Conservation (phyloP, 2,113 vertebrate genomes). For the Pleuronectes platessa region DNA sequence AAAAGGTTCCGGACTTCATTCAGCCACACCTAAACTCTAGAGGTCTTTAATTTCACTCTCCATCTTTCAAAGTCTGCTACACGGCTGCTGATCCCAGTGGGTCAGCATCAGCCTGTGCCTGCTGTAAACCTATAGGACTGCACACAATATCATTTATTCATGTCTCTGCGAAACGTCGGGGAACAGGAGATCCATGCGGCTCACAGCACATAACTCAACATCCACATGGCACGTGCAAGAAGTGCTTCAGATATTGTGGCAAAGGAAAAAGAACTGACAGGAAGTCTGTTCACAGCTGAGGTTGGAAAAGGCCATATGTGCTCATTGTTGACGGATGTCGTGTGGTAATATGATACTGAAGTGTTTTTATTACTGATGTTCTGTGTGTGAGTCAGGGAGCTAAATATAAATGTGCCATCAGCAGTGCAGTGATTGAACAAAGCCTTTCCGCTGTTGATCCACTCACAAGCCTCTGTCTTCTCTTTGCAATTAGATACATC, state of each 20-base stretch:
- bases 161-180: slow-evolving; percentile 50
- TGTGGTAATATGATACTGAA: slow-evolving; percentile 9
- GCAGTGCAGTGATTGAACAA: slow-evolving; percentile 38
- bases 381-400: slow-evolving; percentile 46
- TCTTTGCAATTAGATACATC: slow-evolving; percentile 27
- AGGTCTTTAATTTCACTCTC: slow-evolving; percentile 3
- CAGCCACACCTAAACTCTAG: slow-evolving; percentile 13
- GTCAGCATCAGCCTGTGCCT: slow-evolving; percentile 18
- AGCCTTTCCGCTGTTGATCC: slow-evolving; percentile 23
- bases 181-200: slow-evolving; percentile 52
- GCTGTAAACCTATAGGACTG: slow-evolving; percentile 54
- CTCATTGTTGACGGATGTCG: slow-evolving; percentile 16
- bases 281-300: not conserved
- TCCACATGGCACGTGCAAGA: not conserved
- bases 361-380: slow-evolving; percentile 18
- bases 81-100: slow-evolving; percentile 14
- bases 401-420: slow-evolving; percentile 62
- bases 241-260: slow-evolving; percentile 16
- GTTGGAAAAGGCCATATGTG: not conserved
- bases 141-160: slow-evolving; percentile 71
- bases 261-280: not conserved
- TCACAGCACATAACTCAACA: slow-evolving; percentile 40
- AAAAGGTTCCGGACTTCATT: not conserved
- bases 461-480: slow-evolving; percentile 19
- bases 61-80: slow-evolving; percentile 15